Evolutionary conservation across 2,113 vertebrate species (phyloP).

Genomic region (Platysternon megacephalum): DNA sequence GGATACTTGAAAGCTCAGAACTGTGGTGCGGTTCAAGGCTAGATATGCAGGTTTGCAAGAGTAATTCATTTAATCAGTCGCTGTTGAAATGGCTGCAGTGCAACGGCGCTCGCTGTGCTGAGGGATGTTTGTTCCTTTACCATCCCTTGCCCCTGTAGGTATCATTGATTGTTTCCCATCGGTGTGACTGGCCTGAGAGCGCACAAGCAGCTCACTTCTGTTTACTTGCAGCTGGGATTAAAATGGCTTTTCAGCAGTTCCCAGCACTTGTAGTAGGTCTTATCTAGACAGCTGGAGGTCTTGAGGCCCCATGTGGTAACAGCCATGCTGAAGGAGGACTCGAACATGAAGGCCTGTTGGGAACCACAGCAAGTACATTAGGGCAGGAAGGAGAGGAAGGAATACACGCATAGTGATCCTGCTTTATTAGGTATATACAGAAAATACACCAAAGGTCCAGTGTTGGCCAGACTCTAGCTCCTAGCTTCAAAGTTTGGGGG

Average conservation of each 20-base stretch:
- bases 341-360: slow-evolving; percentile 95
- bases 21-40: background rate
- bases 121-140: accelerated
- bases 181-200: accelerated
- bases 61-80: accelerated
- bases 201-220: background rate
- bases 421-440: background rate
- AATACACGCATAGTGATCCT: background rate
- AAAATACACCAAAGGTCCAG: accelerated
- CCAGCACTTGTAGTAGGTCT: slow-evolving; percentile 95
- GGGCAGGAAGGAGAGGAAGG: background rate
- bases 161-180: background rate
- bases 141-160: accelerated
- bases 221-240: slow-evolving; percentile 84
- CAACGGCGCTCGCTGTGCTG: background rate
- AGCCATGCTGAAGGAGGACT: slow-evolving; percentile 91
- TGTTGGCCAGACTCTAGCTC: background rate
- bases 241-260: slow-evolving; percentile 90
- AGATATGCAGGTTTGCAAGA: background rate
- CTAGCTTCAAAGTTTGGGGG: background rate
- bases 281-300: slow-evolving; percentile 87
- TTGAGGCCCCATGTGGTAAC: slow-evolving; percentile 95
- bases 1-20: background rate
- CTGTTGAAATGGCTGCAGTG: background rate
- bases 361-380: slow-evolving; percentile 22